phyloP scores from a whole-genome alignment of 2,113 vertebrate genomes.

The Psittacus erithacus region DNA sequence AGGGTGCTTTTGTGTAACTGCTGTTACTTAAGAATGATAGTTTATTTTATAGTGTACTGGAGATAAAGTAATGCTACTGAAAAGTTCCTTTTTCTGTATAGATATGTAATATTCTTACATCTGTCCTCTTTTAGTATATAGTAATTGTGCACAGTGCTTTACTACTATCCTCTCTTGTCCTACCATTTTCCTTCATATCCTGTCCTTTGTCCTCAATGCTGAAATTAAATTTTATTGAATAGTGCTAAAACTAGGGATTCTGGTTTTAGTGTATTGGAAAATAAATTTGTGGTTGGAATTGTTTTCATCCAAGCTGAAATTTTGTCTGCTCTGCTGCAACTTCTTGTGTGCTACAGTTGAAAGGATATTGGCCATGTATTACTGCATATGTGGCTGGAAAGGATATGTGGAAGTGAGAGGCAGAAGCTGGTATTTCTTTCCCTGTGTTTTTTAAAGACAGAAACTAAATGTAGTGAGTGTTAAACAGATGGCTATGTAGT shows the following conservation, averaged over 20 bases:
- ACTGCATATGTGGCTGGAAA: neutral
- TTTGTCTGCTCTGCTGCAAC: neutral
- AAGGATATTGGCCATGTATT: neutral
- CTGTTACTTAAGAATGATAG: neutral
- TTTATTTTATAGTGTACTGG: neutral
- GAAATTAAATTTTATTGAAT: neutral
- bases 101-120: neutral
- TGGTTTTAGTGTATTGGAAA: neutral
- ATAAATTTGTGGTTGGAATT: neutral
- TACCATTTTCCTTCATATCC: neutral
- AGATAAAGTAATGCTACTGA: neutral
- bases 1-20: neutral
- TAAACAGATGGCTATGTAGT: constrained; percentile 52
- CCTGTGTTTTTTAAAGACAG: constrained; percentile 23
- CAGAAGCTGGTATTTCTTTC: constrained; percentile 31
- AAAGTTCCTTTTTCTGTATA: neutral
- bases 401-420: neutral
- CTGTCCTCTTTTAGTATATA: neutral
- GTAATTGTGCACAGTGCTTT: neutral
- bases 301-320: neutral
- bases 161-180: neutral
- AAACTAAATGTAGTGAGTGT: constrained; percentile 45
- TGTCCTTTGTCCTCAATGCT: neutral
- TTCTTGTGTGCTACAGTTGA: neutral
- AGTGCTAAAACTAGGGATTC: neutral